Evolutionary conservation across 2,888 invertebrate genomes (phyloP), one percentile per base, ranked within the genome.

Genomic region (Zelleria hepariella): DNA sequence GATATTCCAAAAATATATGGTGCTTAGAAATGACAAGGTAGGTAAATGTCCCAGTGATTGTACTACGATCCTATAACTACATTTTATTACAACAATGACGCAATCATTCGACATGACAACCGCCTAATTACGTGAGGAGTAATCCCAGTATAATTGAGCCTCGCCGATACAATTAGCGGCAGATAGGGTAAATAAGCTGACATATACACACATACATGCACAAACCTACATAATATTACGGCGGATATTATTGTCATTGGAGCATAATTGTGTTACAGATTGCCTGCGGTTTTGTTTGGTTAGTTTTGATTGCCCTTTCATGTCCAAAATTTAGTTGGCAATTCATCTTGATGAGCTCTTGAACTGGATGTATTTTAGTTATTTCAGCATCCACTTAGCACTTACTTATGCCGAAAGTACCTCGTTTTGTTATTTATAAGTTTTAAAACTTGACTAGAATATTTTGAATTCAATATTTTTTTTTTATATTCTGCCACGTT

Each of bases 81-180:
- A 51, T 25, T 49, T 24, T 21, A n/a, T 25, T 23, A 24, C n/a
- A 24, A 24, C 58, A 57, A n/a, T 21, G 25, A 48, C 26, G 4
- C 24, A 18, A 47, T 24, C 26, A 58, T 51, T 52, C 27, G 52
- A 21, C 58, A 60, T 57, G 62, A 58, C 63, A 63, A 63, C 59
- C 67, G 69, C 75, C 32, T 81, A 80, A 82, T 82, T 80, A 79
- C 67, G 63, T 62, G 63, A 62, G 71, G 70, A 18, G 74, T 83
- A 82, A 85, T 79, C 78, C 77, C 62, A 58, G 62, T 65, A 78
- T 84, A 82, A 85, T 83, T 79, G 78, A 77, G 69, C 68, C 53
- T 51, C 32, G 5, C 5, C 21, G 51, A 51, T 20, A 51, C 55
- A 55, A 55, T 55, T 55, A 55, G 55, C n/a, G 27, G n/a, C 32